Conservation (phyloP, 1,140 invertebrate species). For the Drosophila albomicans region DNA sequence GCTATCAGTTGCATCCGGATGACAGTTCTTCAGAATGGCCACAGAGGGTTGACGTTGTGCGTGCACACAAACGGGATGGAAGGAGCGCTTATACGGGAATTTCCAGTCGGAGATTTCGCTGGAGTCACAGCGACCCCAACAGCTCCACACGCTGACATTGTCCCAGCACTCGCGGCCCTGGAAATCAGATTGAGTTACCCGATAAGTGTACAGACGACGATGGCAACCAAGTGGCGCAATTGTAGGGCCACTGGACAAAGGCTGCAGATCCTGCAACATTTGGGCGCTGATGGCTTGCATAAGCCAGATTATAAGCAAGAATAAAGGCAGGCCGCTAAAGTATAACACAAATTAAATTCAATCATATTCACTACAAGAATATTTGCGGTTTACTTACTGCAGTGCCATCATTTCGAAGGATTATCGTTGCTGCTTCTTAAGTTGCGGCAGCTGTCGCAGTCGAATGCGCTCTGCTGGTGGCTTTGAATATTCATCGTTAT, state of each 20-base stretch:
- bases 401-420: neutral
- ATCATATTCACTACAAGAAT: neutral
- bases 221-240: constrained; percentile 84
- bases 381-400: neutral
- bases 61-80: constrained; percentile 94
- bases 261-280: constrained; percentile 61
- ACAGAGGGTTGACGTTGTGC: constrained; percentile 86
- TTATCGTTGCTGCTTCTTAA: neutral
- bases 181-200: constrained; percentile 73
- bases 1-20: constrained; percentile 86
- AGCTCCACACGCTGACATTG: constrained; percentile 90
- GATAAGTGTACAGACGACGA: constrained; percentile 85
- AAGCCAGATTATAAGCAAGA: constrained; percentile 20
- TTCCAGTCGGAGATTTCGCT: constrained; percentile 94
- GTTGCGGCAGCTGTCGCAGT: constrained; percentile 5
- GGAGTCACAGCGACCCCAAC: constrained; percentile 93
- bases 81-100: constrained; percentile 93
- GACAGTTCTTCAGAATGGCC: constrained; percentile 88
- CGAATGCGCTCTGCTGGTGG: constrained; percentile 12
- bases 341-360: neutral
- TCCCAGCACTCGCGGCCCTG: constrained; percentile 85
- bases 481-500: constrained; percentile 9
- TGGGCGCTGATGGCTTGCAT: constrained; percentile 36
- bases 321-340: constrained; percentile 22
- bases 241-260: constrained; percentile 65